Evolutionary conservation across 2,113 vertebrate species (phyloP), one percentile per base, ranked within the genome.

Genomic region (Cryptomyrus ogoouensis): DNA sequence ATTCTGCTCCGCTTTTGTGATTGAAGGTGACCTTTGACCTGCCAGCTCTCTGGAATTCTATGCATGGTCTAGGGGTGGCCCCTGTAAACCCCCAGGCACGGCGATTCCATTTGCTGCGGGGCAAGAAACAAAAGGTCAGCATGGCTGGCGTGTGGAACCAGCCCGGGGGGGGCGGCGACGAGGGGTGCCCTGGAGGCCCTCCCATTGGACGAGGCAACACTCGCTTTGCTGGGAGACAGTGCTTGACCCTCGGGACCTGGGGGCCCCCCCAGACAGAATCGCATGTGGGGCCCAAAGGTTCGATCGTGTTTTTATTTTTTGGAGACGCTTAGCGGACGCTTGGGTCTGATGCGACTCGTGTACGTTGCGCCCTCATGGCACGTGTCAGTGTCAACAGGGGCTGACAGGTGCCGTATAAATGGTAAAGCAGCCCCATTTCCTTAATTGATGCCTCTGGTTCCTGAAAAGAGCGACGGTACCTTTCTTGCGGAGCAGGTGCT

Each of bases 1-100:
- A 80, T 90, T 93, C 89, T 91, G 90, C 92, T 83, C 91, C 93
- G 46, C 91, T 91, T 91, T 88, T 89, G 77, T 93, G 95, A 95
- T 95, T 94, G 94, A 94, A 90, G 39, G 89, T 89, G 93, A 95
- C 92, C 94, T 90, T 87, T 91, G 91, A 93, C 93, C 93, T 93
- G 92, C 89, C 2, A 85, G 92, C 90, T 94, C 90, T 94, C 88
- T 94, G 94, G 94, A 95, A 94, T 95, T 96, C 94, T 93, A 92
- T 95, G 93, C 95, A 95, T 92, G 92, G 92, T 91, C 92, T 46
- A 90, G 92, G 91, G 89, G 90, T 91, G 93, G 92, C 93, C 94
- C 58, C 88, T 19, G 88, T 84, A 88, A 94, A 94, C 94, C 90
- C 88, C 66, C 89, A 90, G 92, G 91, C 8, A 91, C 88, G 86